A percentile compares a stretch with the other conserved stretches of the same genome.
These are phyloP conservation scores for Hyles vespertilio DNA, from an alignment of 1,140 invertebrate genomes.

Conservation along the genomic window DNA sequence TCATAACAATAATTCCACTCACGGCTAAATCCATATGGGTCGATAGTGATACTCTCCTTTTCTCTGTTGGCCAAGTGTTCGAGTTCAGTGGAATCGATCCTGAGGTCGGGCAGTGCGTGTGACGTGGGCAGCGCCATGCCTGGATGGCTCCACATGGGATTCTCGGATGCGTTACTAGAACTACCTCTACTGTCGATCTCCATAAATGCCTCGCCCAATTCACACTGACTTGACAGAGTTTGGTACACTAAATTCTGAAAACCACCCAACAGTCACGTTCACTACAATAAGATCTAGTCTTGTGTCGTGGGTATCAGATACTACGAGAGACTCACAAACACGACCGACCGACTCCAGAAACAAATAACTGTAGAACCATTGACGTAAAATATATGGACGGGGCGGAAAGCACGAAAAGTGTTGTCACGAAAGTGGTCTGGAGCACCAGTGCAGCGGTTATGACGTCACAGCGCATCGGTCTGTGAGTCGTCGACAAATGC, in stretches of 20 bases:
- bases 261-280: background rate
- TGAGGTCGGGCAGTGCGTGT: slow-evolving; percentile 22
- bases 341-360: background rate
- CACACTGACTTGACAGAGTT: slow-evolving; percentile 16
- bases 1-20: too few relatives aligned
- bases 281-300: too few relatives aligned
- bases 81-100: slow-evolving; percentile 39
- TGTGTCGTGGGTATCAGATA: too few relatives aligned
- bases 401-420: too few relatives aligned
- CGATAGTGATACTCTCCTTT: too few relatives aligned
- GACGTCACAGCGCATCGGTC: too few relatives aligned
- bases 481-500: too few relatives aligned
- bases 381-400: too few relatives aligned
- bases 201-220: slow-evolving; percentile 14
- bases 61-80: slow-evolving; percentile 4
- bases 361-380: background rate
- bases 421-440: too few relatives aligned
- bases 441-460: too few relatives aligned
- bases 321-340: background rate
- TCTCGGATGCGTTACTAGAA: slow-evolving; percentile 2
- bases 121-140: slow-evolving; percentile 13
- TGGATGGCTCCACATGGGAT: slow-evolving; percentile 34
- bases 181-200: background rate
- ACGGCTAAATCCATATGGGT: too few relatives aligned
- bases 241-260: background rate